These are phyloP conservation scores for Ceratitis capitata DNA, from an alignment of 1,140 invertebrate genomes.

Conservation along the genomic window DNA sequence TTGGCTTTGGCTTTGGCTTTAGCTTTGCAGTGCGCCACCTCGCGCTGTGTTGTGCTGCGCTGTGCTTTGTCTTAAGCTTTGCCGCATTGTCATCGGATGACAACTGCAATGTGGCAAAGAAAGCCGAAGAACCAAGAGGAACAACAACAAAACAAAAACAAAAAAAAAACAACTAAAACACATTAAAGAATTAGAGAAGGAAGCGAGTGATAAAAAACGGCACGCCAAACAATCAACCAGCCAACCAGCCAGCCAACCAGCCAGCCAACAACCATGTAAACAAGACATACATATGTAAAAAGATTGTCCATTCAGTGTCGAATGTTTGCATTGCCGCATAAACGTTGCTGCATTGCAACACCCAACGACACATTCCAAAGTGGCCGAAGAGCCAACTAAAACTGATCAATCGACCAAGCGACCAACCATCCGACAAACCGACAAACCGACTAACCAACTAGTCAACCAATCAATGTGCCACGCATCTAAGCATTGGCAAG, in stretches of 20 bases:
- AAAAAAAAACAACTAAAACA: neutral
- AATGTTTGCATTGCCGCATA: conserved; percentile 10
- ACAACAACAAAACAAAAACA: no score
- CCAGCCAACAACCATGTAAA: neutral
- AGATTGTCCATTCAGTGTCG: neutral
- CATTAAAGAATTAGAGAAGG: neutral
- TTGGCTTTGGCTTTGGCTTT: neutral
- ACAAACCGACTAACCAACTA: neutral
- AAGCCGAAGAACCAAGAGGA: neutral
- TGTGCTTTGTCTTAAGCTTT: conserved; percentile 36
- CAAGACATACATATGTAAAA: neutral
- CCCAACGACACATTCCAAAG: neutral
- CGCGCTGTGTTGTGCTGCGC: neutral
- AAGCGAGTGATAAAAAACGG: neutral
- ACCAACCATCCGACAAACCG: neutral
- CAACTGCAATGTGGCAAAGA: conserved; percentile 28
- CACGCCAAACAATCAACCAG: no score
- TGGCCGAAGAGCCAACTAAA: neutral
- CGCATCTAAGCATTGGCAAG: conserved; percentile 13
- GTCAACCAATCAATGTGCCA: conserved; percentile 19
- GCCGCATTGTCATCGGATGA: conserved; percentile 37
- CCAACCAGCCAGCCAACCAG: no score
- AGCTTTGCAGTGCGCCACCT: neutral
- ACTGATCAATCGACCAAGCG: neutral
- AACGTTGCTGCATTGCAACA: conserved; percentile 23